Conservation (phyloP, 2,888 invertebrate genomes). For the Agriopis leucophaearia region DNA sequence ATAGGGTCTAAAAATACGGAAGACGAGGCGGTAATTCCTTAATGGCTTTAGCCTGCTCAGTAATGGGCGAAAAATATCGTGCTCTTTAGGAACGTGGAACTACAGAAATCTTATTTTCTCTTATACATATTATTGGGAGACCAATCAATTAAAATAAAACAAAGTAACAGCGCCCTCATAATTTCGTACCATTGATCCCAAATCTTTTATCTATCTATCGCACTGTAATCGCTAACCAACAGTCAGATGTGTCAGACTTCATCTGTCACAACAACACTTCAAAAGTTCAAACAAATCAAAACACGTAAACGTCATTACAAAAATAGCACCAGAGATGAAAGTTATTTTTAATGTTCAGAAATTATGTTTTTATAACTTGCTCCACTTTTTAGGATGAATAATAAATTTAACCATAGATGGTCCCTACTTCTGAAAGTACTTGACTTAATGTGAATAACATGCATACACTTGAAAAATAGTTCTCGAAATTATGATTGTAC, state of each 20-base stretch:
- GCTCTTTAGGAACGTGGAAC: no score
- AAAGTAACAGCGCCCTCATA: no score
- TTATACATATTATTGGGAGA: no score
- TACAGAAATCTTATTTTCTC: no score
- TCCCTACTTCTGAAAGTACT: conserved; percentile 56
- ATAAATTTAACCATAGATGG: conserved; percentile 50
- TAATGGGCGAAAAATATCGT: no score
- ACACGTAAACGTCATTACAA: conserved; percentile 59
- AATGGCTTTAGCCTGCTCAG: no score
- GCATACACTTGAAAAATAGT: conserved; percentile 63
- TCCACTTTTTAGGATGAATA: conserved; percentile 61
- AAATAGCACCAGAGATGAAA: conserved; percentile 79
- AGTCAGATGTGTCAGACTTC: background rate
- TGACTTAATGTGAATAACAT: conserved; percentile 57
- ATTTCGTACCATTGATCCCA: no score
- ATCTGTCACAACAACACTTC: conserved; percentile 43
- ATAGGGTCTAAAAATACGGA: no score
- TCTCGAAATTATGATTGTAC: conserved; percentile 79
- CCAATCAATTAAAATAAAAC: no score
- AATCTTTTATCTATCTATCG: no score
- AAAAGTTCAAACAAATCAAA: no score
- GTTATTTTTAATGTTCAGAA: conserved; percentile 78
- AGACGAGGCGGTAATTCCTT: no score
- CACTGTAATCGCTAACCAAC: background rate
- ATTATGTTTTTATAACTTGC: conserved; percentile 55